Evolutionary conservation across 2,797 vertebrate genomes (phyloP).

Genomic region (Netta rufina): DNA sequence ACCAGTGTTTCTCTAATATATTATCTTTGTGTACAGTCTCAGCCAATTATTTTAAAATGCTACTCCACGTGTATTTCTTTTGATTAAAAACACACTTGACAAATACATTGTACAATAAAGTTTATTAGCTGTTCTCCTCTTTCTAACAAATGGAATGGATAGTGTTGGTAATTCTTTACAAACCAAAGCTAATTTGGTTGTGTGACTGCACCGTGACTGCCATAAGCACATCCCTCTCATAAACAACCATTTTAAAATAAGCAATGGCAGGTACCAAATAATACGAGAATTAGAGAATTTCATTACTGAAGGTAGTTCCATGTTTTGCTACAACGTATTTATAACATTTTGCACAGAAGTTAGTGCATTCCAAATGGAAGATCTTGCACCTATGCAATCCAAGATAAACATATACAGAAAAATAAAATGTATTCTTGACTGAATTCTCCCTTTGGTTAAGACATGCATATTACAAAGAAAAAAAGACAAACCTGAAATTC

Average conservation of each 20-base stretch:
- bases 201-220: constrained; percentile 73
- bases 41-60: neutral
- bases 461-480: constrained; percentile 74
- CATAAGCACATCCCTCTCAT: constrained; percentile 72
- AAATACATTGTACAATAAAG: constrained; percentile 81
- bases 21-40: neutral
- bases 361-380: constrained; percentile 59
- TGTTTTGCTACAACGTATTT: constrained; percentile 41
- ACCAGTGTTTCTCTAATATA: neutral
- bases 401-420: constrained; percentile 54
- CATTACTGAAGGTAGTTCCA: constrained; percentile 40
- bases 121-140: constrained; percentile 89
- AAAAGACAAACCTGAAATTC: constrained; percentile 63
- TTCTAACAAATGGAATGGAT: constrained; percentile 88
- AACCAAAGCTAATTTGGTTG: constrained; percentile 78
- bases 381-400: constrained; percentile 58
- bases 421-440: constrained; percentile 2
- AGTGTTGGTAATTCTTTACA: constrained; percentile 81
- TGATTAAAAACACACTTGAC: constrained; percentile 77
- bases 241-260: constrained; percentile 75
- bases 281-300: constrained; percentile 40
- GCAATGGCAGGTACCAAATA: constrained; percentile 72
- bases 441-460: constrained; percentile 73
- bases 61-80: neutral
- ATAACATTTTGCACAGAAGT: constrained; percentile 56